Conservation (phyloP, 2,113 vertebrate genomes). For the Pangasianodon gigas region DNA sequence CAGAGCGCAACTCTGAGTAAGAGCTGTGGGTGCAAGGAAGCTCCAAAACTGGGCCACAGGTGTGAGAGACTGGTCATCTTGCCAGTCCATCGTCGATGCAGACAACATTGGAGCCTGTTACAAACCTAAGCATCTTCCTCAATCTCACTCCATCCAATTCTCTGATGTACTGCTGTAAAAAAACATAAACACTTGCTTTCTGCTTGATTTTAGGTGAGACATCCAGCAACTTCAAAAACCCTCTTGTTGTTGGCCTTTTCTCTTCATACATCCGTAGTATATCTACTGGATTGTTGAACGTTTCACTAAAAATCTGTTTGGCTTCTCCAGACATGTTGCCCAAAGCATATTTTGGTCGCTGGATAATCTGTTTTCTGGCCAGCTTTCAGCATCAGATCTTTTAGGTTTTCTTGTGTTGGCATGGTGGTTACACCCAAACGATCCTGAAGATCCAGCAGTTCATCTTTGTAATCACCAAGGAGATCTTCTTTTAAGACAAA, state of each 20-base stretch:
- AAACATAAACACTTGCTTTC: slow-evolving; percentile 52
- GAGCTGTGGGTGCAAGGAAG: too few species aligned
- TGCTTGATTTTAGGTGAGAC: slow-evolving; percentile 45
- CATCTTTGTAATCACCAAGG: slow-evolving; percentile 38
- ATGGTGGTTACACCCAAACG: slow-evolving; percentile 41
- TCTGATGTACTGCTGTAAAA: slow-evolving; percentile 53
- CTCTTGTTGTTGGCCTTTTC: slow-evolving; percentile 49
- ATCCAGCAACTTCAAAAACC: slow-evolving; percentile 41
- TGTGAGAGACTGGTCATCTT: slow-evolving; percentile 47
- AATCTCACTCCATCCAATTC: slow-evolving; percentile 45
- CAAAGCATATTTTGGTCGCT: slow-evolving; percentile 1
- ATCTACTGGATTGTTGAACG: slow-evolving; percentile 29
- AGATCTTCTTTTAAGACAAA: too few species aligned
- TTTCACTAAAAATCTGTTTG: slow-evolving; percentile 1
- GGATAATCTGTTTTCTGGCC: slow-evolving; percentile 54
- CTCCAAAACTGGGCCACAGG: neutral
- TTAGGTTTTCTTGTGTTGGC: slow-evolving; percentile 47
- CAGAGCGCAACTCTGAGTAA: too few species aligned
- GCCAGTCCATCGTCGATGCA: slow-evolving; percentile 41
- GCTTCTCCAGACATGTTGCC: slow-evolving; percentile 44
- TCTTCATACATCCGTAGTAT: slow-evolving; percentile 5
- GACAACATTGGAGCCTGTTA: slow-evolving; percentile 47
- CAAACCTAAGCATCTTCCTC: slow-evolving; percentile 49
- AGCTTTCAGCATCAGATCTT: slow-evolving; percentile 49
- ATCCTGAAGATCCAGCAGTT: slow-evolving; percentile 44